Evolutionary conservation across 2,888 invertebrate genomes (phyloP).

Genomic region (Cylloceria caligata): DNA sequence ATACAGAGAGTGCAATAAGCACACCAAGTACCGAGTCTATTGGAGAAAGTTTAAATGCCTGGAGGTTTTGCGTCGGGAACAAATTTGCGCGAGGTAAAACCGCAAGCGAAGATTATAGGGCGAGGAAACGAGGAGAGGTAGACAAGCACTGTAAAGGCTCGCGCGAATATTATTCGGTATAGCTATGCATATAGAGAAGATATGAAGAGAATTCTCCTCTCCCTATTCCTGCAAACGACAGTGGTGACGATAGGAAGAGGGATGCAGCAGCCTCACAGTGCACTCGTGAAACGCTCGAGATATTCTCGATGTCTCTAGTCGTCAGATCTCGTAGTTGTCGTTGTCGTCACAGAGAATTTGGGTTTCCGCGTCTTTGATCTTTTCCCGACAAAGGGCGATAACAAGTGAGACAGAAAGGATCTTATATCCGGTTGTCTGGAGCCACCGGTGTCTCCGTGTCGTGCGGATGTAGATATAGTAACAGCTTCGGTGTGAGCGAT

Average conservation of each 20-base stretch:
- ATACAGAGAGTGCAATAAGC: constrained; percentile 35
- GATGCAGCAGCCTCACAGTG: constrained; percentile 37
- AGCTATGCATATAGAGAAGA: constrained; percentile 46
- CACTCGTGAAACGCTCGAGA: constrained; percentile 63
- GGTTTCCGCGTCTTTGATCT: constrained; percentile 62
- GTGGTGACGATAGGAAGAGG: constrained; percentile 51
- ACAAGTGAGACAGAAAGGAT: constrained; percentile 20
- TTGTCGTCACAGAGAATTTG: constrained; percentile 60
- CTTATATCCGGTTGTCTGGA: constrained; percentile 32
- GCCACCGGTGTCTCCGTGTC: background rate
- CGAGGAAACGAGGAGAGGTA: constrained; percentile 29
- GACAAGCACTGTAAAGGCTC: constrained; percentile 42
- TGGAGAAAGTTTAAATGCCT: constrained; percentile 59
- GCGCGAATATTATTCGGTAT: constrained; percentile 25
- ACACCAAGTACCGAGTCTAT: constrained; percentile 41
- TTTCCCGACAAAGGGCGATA: constrained; percentile 50
- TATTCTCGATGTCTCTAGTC: constrained; percentile 51
- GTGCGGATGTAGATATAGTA: background rate
- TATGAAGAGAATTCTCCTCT: constrained; percentile 50
- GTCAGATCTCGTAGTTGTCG: constrained; percentile 37
- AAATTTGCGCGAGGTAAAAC: constrained; percentile 60
- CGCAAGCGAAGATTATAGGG: constrained; percentile 59
- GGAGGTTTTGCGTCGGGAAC: constrained; percentile 53
- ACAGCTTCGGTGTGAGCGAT: background rate
- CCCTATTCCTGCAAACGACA: constrained; percentile 13